Evolutionary conservation across 1,140 invertebrate genomes (phyloP), one percentile per base, ranked within the genome.

Genomic region (Drosophila serrata): DNA sequence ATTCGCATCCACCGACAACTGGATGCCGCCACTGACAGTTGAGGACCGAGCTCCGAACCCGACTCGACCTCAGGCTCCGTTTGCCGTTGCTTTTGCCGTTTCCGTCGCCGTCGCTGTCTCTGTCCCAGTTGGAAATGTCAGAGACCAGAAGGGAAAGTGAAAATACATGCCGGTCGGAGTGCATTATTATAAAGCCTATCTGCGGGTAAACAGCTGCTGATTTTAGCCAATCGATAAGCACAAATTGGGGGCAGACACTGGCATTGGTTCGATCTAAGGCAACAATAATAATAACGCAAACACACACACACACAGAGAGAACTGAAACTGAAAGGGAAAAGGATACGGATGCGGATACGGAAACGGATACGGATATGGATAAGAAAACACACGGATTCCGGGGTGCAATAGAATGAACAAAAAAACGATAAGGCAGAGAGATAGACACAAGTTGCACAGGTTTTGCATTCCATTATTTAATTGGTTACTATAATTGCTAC

Each of bases 151-250:
- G 45, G 35, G 56, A 57, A 81, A 57, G 81, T 75, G 81, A 82
- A 82, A 75, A 29, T 64, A 43, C 29, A 7, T 19, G 24, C 42
- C 22, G 58, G 31, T 42, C n/a, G 27, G 53, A 58, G 67, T 43
- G 75, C 59, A 68, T 61, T 80, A 70, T 64, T 75, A 80, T 70
- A 70, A 75, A 73, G 45, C 48, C 51, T 82, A 82, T 82, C 82
- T 79, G 79, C 49, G 40, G 69, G 62, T 40, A 67, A 85, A 79
- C 85, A 88, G 85, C 85, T 88, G 85, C 85, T 90, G 85, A 84
- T 85, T 79, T 79, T 48, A 46, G 79, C 49, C 75, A 88, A 86
- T 86, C 82, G 82, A 86, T 86, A 82, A 55, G 64, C 58, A 60
- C 73, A 78, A 63, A 70, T 55, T 73, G 75, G 64, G 57, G 75